These are phyloP conservation scores for Erethizon dorsatum DNA, from an alignment of 2,797 vertebrate genomes.

Conservation along the genomic window DNA sequence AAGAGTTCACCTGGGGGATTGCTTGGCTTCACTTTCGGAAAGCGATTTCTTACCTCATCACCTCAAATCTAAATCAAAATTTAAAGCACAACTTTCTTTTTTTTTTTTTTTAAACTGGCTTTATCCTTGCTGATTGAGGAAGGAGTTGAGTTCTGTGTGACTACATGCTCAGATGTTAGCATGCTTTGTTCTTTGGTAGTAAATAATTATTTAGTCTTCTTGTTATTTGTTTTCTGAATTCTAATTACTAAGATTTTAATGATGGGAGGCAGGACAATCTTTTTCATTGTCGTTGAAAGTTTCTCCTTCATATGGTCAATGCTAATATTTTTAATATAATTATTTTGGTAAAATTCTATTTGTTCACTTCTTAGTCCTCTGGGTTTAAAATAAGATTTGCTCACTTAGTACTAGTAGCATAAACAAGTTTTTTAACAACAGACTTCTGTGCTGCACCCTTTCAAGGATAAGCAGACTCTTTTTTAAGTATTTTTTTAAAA, in stretches of 20 bases:
- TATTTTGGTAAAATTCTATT: conserved; percentile 17
- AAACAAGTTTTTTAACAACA: background rate
- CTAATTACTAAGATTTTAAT: conserved; percentile 56
- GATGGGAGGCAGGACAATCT: background rate
- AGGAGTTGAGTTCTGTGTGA: background rate
- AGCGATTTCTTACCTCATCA: background rate
- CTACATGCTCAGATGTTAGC: background rate
- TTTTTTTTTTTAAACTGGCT: background rate
- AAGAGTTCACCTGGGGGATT: background rate
- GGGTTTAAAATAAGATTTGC: conserved; percentile 14
- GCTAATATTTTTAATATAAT: conserved; percentile 51
- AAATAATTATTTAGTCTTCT: conserved; percentile 29
- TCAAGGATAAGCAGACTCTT: background rate
- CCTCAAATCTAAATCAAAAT: conserved; percentile 34
- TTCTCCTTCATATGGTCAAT: background rate
- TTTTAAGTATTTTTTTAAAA: background rate
- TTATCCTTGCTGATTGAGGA: background rate
- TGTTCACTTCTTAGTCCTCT: background rate
- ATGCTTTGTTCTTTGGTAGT: conserved; percentile 57
- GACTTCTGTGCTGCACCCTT: background rate
- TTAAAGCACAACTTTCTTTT: background rate
- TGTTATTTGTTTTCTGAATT: conserved; percentile 50
- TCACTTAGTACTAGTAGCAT: background rate
- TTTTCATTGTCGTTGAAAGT: conserved; percentile 32
- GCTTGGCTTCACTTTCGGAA: conserved; percentile 46